Evolutionary conservation across 2,113 vertebrate species (phyloP), one percentile per base, ranked within the genome.

Genomic region (Scortum barcoo): DNA sequence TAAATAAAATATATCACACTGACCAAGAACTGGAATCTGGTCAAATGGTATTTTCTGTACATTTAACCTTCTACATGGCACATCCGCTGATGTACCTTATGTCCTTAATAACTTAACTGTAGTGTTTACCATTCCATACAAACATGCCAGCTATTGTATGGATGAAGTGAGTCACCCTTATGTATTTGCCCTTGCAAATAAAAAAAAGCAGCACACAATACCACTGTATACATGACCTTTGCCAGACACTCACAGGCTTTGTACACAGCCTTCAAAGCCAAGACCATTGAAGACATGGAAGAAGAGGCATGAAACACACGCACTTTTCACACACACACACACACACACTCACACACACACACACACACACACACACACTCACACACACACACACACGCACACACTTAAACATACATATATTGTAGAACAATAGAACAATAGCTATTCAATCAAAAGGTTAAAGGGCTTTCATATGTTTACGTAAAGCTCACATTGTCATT

Each of bases 111-210:
- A 40, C 19, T 67, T 77, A 1, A 50, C 53, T 69, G n/a, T 26
- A 20, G 24, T 76, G 71, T 86, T 84, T 87, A 80, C 73, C 19
- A 42, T 60, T 81, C 16, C 28, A 69, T 72, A 80, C 40, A 86
- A 85, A 90, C 56, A 85, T 51, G 66, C 14, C 44, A 40, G 51
- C 56, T 80, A 65, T 85, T 81, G 56, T 66, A 2, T 28, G 10
- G 63, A 66, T 77, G 3, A 77, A 77, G 60, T 81, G 66, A 36
- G 51, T 70, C 60, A 46, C 53, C 38, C 20, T n/a, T 36, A 36
- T 86, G 44, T 67, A 61, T 33, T 68, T 90, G 84, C 67, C 80
- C 81, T 91, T 84, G 74, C 83, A 83, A 81, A 79, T 63, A 66
- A 48, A 53, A 53, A 53, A 76, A 33, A 67, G 20, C 65, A 61